Base-by-base conservation (phyloP, 2,888 invertebrate genomes). In the Apodemia duryi region DNA sequence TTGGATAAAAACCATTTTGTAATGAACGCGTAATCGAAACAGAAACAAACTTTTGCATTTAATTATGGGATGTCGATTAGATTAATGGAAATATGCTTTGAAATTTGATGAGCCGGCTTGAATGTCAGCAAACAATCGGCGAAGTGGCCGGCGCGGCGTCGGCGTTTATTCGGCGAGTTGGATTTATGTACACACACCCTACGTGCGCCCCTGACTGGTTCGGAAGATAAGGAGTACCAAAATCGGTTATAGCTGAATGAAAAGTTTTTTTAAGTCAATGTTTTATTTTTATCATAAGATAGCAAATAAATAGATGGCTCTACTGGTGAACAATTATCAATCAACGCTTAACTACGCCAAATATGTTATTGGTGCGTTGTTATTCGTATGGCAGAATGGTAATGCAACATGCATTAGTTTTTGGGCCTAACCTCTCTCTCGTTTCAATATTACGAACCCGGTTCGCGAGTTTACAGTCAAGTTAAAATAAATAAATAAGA, bases 51-150 rank as follows among this genome's bases (percentile, higher is more conserved):
- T 54, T 54, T 54, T 10, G 10, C 54, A 29, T 54, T 54, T 54
- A 54, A 29, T 52, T 28, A 52, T 6, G 28, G 52, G 10, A 52
- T 54, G 11, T 28, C 29, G 54, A 54, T 54, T 54, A 54, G 28
- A 54, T 29, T 54, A 54, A 54, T 28, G 54, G 54, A 29, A 29
- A 54, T 54, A 10, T 54, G 29, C 5, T 54, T 54, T 29, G 54
- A 54, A 54, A 29, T 54, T 28, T 29, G 54, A 54, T 54, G 54
- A 54, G 29, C 5, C 28, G 52, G 68, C 64, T 65, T 60, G 62
- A 63, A 64, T 54, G 64, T 66, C 64, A 64, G 65, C 68, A 68
- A 72, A 72, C 73, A 70, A 72, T 72, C 69, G 67, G 63, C 66
- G 61, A 66, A 70, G 71, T 71, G 72, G 64, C 64, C 64, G 64